Conservation (phyloP, 2,888 invertebrate genomes). For the Metacarcinus magister region DNA sequence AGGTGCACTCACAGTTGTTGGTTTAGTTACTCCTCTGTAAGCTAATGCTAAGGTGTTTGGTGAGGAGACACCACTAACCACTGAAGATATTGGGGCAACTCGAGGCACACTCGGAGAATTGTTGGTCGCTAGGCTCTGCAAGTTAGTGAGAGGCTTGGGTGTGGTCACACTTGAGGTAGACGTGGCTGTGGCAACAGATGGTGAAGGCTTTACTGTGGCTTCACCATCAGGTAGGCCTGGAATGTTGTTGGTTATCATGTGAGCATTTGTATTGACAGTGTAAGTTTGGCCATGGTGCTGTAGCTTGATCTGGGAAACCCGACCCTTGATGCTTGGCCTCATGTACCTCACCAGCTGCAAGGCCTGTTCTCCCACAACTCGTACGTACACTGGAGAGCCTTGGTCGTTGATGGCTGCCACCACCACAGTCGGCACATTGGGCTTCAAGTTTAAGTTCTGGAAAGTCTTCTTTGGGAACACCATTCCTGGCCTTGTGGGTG, state of each 20-base stretch:
- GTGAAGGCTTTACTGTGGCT: conserved; percentile 49
- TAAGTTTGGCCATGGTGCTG: conserved; percentile 80
- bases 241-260: conserved; percentile 80
- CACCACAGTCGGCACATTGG: conserved; percentile 75
- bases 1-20: conserved; percentile 68
- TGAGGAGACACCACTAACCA: conserved; percentile 59
- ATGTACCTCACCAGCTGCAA: conserved; percentile 79
- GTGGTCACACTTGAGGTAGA: conserved; percentile 34
- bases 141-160: conserved; percentile 43
- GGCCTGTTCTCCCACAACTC: conserved; percentile 81
- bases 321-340: conserved; percentile 77
- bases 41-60: conserved; percentile 81
- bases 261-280: conserved; percentile 80
- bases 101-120: conserved; percentile 72
- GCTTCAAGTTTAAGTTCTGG: conserved; percentile 70
- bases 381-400: conserved; percentile 77
- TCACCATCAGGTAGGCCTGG: conserved; percentile 79
- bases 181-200: conserved; percentile 46
- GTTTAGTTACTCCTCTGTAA: conserved; percentile 78
- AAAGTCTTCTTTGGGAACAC: conserved; percentile 60
- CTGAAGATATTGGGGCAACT: conserved; percentile 73
- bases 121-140: conserved; percentile 54
- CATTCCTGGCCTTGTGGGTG: conserved; percentile 43
- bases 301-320: conserved; percentile 78
- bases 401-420: conserved; percentile 78